Conservation (phyloP, 2,888 invertebrate genomes). For the Nomada ferruginata region DNA sequence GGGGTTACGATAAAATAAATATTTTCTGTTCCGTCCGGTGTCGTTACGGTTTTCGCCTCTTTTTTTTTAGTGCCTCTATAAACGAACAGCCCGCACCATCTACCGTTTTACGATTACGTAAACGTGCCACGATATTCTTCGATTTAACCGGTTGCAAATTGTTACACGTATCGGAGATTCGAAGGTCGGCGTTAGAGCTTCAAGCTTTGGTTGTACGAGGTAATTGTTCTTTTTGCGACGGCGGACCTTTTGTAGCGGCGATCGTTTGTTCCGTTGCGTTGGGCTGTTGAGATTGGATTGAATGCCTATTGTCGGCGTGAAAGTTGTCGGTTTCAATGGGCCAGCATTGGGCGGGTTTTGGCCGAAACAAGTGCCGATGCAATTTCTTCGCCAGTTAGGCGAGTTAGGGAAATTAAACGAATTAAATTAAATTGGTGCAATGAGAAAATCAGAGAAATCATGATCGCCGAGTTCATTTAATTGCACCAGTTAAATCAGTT, state of each 20-base stretch:
- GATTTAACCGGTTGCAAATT: constrained; percentile 24
- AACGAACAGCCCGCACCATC: constrained; percentile 29
- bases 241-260: constrained; percentile 1
- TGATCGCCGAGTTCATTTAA: too few relatives aligned
- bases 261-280: constrained; percentile 3
- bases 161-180: background rate
- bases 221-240: background rate
- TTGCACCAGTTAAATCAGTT: too few relatives aligned
- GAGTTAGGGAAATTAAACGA: background rate
- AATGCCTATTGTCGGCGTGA: background rate
- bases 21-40: constrained; percentile 31
- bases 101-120: constrained; percentile 44
- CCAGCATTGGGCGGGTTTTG: background rate
- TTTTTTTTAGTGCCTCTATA: constrained; percentile 27
- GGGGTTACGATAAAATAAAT: constrained; percentile 43
- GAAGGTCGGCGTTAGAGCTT: background rate
- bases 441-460: too few relatives aligned
- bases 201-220: background rate
- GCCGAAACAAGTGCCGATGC: background rate
- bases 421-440: background rate
- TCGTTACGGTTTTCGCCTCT: constrained; percentile 22
- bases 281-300: background rate
- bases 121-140: constrained; percentile 34
- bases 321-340: background rate
- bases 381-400: background rate